Conservation (phyloP, 2,797 vertebrate genomes). For the Choloepus didactylus region DNA sequence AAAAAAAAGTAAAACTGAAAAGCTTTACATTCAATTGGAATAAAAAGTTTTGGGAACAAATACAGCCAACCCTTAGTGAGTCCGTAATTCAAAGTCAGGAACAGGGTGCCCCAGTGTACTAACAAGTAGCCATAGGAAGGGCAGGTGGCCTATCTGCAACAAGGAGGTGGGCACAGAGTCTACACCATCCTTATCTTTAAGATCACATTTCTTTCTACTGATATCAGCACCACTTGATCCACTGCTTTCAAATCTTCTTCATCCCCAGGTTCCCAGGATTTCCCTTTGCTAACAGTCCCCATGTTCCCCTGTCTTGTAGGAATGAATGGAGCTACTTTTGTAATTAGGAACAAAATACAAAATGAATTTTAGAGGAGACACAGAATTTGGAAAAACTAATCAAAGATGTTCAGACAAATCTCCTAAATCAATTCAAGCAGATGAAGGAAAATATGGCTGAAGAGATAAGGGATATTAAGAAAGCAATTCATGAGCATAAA, state of each 20-base stretch:
- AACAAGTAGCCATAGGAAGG: not conserved
- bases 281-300: not conserved
- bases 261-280: not conserved
- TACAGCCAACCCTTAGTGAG: not conserved
- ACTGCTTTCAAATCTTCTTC: not conserved
- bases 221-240: not conserved
- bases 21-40: not conserved
- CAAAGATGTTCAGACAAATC: too few relatives aligned
- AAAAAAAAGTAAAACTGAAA: not conserved
- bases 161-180: not conserved
- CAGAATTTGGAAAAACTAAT: too few relatives aligned
- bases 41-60: not conserved
- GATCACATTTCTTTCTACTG: not conserved
- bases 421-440: too few relatives aligned
- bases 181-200: not conserved
- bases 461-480: too few relatives aligned
- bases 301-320: not conserved
- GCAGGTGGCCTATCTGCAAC: rapidly evolving
- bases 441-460: too few relatives aligned
- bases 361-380: not conserved
- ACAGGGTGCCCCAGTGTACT: rapidly evolving
- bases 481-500: too few relatives aligned
- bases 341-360: not conserved
- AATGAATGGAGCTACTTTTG: not conserved
- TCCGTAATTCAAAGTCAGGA: not conserved